These are phyloP conservation scores for Kradibia gibbosae DNA, from an alignment of 1,140 invertebrate genomes.

Conservation along the genomic window DNA sequence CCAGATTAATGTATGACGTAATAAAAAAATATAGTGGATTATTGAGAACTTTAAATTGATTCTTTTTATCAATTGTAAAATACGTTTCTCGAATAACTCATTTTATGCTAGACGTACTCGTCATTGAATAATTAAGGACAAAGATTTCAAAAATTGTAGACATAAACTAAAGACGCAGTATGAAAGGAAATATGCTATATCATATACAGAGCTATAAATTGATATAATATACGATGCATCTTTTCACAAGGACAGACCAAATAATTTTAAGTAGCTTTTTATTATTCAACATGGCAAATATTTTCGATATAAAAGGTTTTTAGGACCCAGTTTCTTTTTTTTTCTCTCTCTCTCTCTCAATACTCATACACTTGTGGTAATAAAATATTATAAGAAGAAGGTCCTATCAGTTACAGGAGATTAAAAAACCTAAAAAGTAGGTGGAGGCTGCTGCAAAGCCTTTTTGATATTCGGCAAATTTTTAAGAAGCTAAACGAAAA, in stretches of 20 bases:
- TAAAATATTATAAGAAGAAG: constrained; percentile 29
- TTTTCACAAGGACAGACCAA: constrained; percentile 28
- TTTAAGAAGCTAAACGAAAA: constrained; percentile 37
- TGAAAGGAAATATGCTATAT: background rate
- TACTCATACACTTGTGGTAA: constrained; percentile 9
- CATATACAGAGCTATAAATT: constrained; percentile 11
- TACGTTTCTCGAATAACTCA: background rate
- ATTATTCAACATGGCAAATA: constrained; percentile 24
- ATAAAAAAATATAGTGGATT: too few relatives aligned
- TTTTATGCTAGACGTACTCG: background rate
- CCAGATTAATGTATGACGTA: too few relatives aligned
- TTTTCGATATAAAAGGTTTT: constrained; percentile 33
- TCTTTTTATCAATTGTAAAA: too few relatives aligned
- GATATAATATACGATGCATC: constrained; percentile 14
- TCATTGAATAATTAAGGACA: background rate
- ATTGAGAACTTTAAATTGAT: too few relatives aligned
- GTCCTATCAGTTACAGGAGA: constrained; percentile 18
- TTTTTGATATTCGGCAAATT: constrained; percentile 42
- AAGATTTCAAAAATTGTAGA: background rate
- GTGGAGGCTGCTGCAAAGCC: background rate
- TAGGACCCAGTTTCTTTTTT: constrained; percentile 17
- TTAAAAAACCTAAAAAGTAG: background rate
- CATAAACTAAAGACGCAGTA: background rate
- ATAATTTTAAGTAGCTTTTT: constrained; percentile 32
- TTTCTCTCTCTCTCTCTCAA: too few relatives aligned